A percentile compares a stretch with the other conserved stretches of the same genome.
phyloP scores from a whole-genome alignment of 1,140 invertebrate genomes.

The Ostrea denselamellosa region DNA sequence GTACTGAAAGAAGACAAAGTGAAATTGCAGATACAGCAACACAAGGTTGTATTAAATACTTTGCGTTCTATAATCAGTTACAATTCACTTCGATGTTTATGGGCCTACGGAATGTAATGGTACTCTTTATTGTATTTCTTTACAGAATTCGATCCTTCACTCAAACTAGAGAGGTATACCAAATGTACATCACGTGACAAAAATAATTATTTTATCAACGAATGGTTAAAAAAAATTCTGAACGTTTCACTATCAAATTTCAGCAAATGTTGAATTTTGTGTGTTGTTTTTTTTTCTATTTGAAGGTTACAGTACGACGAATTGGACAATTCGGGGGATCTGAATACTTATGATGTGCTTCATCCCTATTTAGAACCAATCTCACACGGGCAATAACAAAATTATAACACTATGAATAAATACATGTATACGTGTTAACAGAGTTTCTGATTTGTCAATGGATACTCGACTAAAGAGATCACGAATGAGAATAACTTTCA shows the following conservation, averaged over 20 bases:
- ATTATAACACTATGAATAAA: no score
- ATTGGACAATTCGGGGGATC: background rate
- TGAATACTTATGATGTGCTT: conserved; percentile 1
- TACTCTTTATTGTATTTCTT: background rate
- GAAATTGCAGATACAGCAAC: background rate
- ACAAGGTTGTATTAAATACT: background rate
- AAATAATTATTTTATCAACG: background rate
- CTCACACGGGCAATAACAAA: background rate
- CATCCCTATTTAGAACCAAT: background rate
- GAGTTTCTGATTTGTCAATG: no score
- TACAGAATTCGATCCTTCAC: background rate
- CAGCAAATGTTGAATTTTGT: background rate
- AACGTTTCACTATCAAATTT: background rate
- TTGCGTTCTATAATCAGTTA: background rate
- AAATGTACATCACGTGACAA: background rate
- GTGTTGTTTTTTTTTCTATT: background rate
- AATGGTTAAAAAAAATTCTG: background rate
- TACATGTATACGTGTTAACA: no score
- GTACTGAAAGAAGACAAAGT: conserved; percentile 17
- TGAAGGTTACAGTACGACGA: background rate
- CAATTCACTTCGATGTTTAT: background rate
- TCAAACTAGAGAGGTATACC: background rate
- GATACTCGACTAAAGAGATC: no score
- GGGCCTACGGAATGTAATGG: background rate
- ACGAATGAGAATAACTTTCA: no score